Conservation (phyloP, 2,113 vertebrate genomes). For the Peucedramus taeniatus region DNA sequence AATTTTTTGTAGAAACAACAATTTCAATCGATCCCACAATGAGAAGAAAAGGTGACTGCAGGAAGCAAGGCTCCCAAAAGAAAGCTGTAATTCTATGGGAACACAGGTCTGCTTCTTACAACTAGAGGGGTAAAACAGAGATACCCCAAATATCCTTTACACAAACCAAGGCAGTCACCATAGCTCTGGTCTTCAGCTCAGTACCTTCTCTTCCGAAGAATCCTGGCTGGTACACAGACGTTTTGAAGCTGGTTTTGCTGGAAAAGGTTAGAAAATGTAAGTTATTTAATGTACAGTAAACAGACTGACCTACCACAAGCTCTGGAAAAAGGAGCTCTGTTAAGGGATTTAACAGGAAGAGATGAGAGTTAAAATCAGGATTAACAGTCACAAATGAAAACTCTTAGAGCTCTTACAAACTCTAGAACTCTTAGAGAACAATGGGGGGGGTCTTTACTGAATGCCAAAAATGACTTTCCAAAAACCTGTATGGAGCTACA, state of each 20-base stretch:
- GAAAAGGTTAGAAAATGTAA: conserved; percentile 44
- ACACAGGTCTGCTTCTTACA: background rate
- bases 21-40: background rate
- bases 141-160: background rate
- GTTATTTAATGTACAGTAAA: background rate
- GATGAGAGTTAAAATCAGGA: background rate
- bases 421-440: no score
- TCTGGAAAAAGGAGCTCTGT: background rate
- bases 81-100: background rate
- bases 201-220: conserved; percentile 11
- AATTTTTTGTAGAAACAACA: background rate
- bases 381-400: background rate
- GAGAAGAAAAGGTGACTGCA: background rate
- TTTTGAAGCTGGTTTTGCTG: conserved; percentile 81
- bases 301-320: background rate
- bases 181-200: background rate
- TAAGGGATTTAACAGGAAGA: background rate
- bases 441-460: background rate
- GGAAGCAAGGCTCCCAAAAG: background rate
- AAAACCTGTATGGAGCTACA: background rate
- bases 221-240: conserved; percentile 64
- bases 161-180: background rate
- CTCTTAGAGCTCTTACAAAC: background rate
- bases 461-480: background rate
- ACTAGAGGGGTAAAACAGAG: background rate